phyloP scores from a whole-genome alignment of 2,888 invertebrate species.

The Holacanthella duospinosa region DNA sequence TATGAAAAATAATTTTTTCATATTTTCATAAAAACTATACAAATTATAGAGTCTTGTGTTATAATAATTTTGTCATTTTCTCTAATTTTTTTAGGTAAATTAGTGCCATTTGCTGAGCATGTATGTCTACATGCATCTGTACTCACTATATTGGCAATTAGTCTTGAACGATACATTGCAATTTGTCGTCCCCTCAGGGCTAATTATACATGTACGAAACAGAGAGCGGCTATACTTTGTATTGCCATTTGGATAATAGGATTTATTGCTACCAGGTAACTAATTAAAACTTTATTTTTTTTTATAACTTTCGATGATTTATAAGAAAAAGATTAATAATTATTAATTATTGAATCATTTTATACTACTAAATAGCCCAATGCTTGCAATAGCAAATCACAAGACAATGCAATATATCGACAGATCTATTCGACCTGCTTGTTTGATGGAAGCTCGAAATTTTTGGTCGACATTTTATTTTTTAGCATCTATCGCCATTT shows the following conservation, averaged over 20 bases:
- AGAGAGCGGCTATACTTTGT: conserved; percentile 41
- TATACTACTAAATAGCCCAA: conserved; percentile 57
- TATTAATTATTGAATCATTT: not conserved
- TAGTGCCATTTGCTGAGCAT: conserved; percentile 82
- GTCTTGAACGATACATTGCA: conserved; percentile 62
- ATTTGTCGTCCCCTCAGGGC: conserved; percentile 44
- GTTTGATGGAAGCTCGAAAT: conserved; percentile 66
- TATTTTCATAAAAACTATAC: no score
- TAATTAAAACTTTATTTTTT: not conserved
- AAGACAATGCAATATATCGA: conserved; percentile 60
- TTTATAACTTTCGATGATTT: not conserved
- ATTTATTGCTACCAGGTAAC: conserved; percentile 38
- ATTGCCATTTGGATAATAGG: conserved; percentile 41
- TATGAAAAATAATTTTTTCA: no score
- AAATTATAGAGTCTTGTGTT: no score
- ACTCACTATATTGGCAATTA: conserved; percentile 82
- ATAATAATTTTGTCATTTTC: no score
- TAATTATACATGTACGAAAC: conserved; percentile 42
- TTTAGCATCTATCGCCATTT: conserved; percentile 64
- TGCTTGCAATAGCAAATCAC: conserved; percentile 68
- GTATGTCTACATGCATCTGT: conserved; percentile 87
- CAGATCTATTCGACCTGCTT: conserved; percentile 55
- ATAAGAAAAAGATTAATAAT: not conserved
- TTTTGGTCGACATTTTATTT: conserved; percentile 71
- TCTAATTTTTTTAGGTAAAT: conserved; percentile 67